These are phyloP conservation scores for Lacerta viridis DNA, from an alignment of 2,797 vertebrate species.

Conservation along the genomic window DNA sequence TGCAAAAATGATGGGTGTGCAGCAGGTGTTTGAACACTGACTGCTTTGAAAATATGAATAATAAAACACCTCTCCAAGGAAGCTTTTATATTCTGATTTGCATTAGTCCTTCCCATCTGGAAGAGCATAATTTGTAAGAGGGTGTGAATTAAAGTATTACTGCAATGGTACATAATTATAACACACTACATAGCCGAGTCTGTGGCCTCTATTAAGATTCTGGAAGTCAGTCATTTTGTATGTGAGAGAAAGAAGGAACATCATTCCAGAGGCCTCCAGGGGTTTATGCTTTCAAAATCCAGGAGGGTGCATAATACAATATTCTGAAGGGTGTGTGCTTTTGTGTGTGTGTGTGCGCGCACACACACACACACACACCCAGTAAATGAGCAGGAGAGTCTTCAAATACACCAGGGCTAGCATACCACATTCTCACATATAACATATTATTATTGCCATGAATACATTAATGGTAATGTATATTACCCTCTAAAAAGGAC, in stretches of 20 bases:
- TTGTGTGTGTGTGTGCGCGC: accelerated
- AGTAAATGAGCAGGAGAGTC: not conserved
- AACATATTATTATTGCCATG: too few species aligned
- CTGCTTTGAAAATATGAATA: constrained; percentile 42
- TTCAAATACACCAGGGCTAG: not conserved
- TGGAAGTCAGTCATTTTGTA: not conserved
- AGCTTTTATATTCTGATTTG: constrained; percentile 44
- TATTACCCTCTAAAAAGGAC: not conserved
- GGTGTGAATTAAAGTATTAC: constrained; percentile 53
- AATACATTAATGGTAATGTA: too few species aligned
- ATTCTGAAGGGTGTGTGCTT: not conserved
- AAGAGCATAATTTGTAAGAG: constrained; percentile 55
- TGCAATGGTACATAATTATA: constrained; percentile 37
- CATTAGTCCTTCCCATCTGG: constrained; percentile 43
- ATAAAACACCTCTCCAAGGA: constrained; percentile 35
- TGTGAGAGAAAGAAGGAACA: not conserved
- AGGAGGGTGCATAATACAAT: not conserved
- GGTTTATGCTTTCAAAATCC: not conserved
- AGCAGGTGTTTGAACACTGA: constrained; percentile 10
- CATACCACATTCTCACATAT: not conserved
- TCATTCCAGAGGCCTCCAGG: not conserved
- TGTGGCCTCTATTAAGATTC: constrained; percentile 22
- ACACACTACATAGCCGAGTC: not conserved
- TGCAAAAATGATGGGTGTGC: constrained; percentile 18
- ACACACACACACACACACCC: not conserved